Evolutionary conservation across 2,113 vertebrate genomes (phyloP), one percentile per base, ranked within the genome.

Genomic region (Alosa alosa): DNA sequence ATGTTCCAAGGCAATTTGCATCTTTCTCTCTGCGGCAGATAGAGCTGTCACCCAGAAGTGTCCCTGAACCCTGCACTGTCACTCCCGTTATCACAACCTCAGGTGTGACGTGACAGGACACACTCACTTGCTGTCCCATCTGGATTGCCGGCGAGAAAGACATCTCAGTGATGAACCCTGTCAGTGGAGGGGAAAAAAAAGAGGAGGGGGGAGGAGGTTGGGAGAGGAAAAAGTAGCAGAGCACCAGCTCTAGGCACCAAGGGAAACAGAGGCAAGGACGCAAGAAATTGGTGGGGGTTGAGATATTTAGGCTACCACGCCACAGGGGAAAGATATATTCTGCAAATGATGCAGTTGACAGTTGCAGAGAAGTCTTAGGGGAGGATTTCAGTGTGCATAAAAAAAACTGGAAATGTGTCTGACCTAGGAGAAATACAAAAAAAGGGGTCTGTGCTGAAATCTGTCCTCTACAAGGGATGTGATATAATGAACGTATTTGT

Each of bases 1-100:
- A 72, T 10, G 50, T 84, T 81, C 36, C 84, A 75, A 87, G 86
- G 81, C 45, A 87, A 89, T 86, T 82, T 87, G 81, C 85, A 85
- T 84, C 17, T 78, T n/a, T 92, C 87, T 45, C 25, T 22, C 81
- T 87, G 87, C 10, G 7, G 18, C 18, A 15, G 55, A 91, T 90
- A 86, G 89, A 89, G 86, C 89, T 88, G 87, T 89, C 89, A 85
- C 22, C 57, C 72, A 82, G 86, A 44, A 36, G 31, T 46, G 50
- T 89, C 84, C 86, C 86, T 45, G 45, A 39, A 78, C 82, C 25
- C 36, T 50, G 3, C 15, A 83, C 88, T 83, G 82, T 89, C 86
- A 84, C 78, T 83, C 83, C 64, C 47, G 82, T 90, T 87, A 89
- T 87, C 84, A 31, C 81, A 75, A 49, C 60, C 87, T 83, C 75